Evolutionary conservation across 37 sponge, comb jelly and placozoan species (phyloP).

Genomic region (Cliona cf. orientalis): DNA sequence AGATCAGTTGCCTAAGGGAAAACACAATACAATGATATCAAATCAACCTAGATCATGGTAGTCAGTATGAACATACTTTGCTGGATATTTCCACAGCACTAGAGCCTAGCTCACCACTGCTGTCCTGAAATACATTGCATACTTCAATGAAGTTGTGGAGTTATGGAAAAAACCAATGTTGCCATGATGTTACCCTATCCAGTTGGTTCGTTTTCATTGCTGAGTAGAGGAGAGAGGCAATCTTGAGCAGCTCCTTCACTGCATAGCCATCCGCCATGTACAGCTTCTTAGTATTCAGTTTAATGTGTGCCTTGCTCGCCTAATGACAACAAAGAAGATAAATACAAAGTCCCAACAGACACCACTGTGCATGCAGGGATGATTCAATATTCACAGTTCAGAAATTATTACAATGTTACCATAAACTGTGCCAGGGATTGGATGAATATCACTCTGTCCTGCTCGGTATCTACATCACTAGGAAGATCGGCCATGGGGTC

Average conservation of each 20-base stretch:
- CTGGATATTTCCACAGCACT: constrained; percentile 19
- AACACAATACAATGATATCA: neutral
- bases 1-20: constrained; percentile 75
- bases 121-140: neutral
- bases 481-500: constrained; percentile 91
- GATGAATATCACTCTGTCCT: constrained; percentile 96
- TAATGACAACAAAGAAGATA: constrained; percentile 15
- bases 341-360: neutral
- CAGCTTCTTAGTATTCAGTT: constrained; percentile 95
- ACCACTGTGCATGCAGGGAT: neutral
- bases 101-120: neutral
- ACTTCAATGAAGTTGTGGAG: neutral
- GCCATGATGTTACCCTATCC: constrained; percentile 6
- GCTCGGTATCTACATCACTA: constrained; percentile 90
- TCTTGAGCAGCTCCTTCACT: constrained; percentile 97
- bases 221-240: constrained; percentile 84
- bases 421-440: constrained; percentile 93
- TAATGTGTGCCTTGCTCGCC: constrained; percentile 93
- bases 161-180: neutral
- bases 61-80: constrained; percentile 8
- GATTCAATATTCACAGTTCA: neutral
- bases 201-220: constrained; percentile 76
- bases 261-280: constrained; percentile 98
- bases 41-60: no score
- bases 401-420: constrained; percentile 36